phyloP scores from a whole-genome alignment of 2,113 vertebrate species.

The Ptyas mucosa region DNA sequence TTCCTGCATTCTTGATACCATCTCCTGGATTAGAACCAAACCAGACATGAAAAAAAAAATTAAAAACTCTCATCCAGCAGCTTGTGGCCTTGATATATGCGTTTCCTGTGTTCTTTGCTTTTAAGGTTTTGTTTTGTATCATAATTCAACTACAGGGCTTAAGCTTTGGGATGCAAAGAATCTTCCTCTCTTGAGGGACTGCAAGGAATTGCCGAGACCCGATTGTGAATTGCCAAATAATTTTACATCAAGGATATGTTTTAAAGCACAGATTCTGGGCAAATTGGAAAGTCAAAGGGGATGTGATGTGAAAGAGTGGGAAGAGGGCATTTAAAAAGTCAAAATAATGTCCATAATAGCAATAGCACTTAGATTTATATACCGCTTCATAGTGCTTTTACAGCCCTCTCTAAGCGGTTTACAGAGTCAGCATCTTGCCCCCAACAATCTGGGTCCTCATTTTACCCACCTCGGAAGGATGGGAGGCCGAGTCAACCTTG shows the following conservation, averaged over 20 bases:
- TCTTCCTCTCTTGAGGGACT: neutral
- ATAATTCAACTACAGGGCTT: neutral
- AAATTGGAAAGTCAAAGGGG: neutral
- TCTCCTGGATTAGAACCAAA: constrained; percentile 14
- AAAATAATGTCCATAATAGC: neutral
- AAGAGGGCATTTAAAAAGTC: neutral
- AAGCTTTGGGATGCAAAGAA: neutral
- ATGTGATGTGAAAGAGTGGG: neutral
- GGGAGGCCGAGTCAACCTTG: too few relatives aligned
- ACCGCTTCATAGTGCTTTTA: too few relatives aligned
- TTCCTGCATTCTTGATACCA: constrained; percentile 20
- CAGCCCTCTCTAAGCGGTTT: too few relatives aligned
- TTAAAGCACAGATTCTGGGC: neutral
- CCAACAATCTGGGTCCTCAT: too few relatives aligned
- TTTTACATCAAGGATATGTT: neutral
- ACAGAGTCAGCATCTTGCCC: too few relatives aligned
- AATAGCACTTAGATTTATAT: too few relatives aligned
- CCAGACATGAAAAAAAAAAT: neutral
- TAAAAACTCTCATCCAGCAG: neutral
- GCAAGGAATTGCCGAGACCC: neutral
- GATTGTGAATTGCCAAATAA: neutral
- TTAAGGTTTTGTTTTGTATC: neutral
- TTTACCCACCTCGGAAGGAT: too few relatives aligned
- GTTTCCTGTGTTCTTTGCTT: neutral
- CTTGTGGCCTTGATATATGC: neutral